A percentile compares a stretch with the other conserved stretches of the same genome.
Evolutionary conservation across 1,140 invertebrate species (phyloP).

Genomic region (Rhizoglyphus robini): DNA sequence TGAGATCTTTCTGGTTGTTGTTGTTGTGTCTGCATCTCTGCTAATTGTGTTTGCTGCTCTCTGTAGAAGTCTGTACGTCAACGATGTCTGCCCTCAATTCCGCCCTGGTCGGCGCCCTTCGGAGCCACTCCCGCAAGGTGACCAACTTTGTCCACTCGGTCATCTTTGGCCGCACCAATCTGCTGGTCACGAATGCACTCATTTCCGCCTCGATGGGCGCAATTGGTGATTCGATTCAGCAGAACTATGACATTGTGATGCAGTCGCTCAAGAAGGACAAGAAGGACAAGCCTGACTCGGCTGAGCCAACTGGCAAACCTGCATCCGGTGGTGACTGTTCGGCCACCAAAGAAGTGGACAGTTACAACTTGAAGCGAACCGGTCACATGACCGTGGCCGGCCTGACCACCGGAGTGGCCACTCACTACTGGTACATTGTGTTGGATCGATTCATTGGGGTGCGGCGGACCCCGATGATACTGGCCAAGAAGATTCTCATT

Average conservation of each 20-base stretch:
- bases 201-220: constrained; percentile 62
- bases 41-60: no score
- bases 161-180: constrained; percentile 33
- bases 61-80: no score
- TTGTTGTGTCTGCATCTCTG: no score
- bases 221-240: constrained; percentile 64
- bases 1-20: no score
- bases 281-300: not conserved
- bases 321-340: no score
- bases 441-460: constrained; percentile 51
- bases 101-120: no score
- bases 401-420: constrained; percentile 48
- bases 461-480: constrained; percentile 50
- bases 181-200: constrained; percentile 68
- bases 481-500: constrained; percentile 66
- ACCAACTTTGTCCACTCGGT: constrained; percentile 18
- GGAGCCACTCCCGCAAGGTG: not conserved
- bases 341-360: not conserved
- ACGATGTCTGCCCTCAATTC: no score
- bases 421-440: constrained; percentile 46
- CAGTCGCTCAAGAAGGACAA: not conserved
- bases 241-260: constrained; percentile 58
- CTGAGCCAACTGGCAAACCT: not conserved
- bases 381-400: constrained; percentile 64
- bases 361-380: constrained; percentile 41